Conservation (phyloP, 2,888 invertebrate species). For the Mystacides longicornis region DNA sequence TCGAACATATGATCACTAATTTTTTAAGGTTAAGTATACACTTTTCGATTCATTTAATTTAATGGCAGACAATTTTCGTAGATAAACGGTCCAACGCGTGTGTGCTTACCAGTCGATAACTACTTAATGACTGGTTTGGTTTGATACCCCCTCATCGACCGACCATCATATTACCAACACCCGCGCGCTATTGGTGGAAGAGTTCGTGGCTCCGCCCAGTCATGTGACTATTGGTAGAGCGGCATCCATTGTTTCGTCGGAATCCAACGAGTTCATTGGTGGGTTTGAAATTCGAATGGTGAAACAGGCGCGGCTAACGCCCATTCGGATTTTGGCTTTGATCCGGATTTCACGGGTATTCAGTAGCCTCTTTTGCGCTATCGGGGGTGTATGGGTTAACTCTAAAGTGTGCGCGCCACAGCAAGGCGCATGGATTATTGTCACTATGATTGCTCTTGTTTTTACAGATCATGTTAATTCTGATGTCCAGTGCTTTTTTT, state of each 20-base stretch:
- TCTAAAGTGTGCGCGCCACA: neutral
- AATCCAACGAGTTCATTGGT: constrained; percentile 4
- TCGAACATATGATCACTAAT: constrained; percentile 8
- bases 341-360: constrained; percentile 9
- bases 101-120: constrained; percentile 24
- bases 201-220: neutral
- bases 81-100: constrained; percentile 22
- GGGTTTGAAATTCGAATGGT: constrained; percentile 5
- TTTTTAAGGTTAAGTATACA: constrained; percentile 19
- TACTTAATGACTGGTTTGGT: constrained; percentile 27
- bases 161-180: constrained; percentile 2
- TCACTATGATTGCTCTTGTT: no score
- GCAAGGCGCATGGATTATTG: no score
- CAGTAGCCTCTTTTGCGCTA: constrained; percentile 8
- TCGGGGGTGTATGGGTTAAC: neutral
- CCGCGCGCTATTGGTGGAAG: constrained; percentile 11
- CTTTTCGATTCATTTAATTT: constrained; percentile 10
- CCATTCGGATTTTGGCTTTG: constrained; percentile 1
- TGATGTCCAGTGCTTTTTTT: no score
- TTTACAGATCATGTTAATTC: no score
- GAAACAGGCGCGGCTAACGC: constrained; percentile 9
- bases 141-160: constrained; percentile 31
- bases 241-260: constrained; percentile 11
- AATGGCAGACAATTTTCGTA: constrained; percentile 28
- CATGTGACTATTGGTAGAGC: constrained; percentile 4